These are phyloP conservation scores for Sthenelais limicola DNA, from an alignment of 2,888 invertebrate species.

Conservation along the genomic window DNA sequence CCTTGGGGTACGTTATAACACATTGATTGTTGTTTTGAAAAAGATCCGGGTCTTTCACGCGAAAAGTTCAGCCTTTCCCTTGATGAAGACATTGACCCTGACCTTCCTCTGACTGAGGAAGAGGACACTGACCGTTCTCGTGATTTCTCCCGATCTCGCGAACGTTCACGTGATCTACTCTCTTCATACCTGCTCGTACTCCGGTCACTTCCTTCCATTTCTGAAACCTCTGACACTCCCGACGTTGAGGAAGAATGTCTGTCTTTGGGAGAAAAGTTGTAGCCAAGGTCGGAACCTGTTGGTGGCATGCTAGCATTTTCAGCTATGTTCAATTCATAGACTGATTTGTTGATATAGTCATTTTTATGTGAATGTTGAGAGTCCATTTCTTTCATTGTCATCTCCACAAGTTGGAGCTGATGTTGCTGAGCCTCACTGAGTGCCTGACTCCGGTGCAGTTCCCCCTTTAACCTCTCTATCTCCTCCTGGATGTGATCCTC, in stretches of 20 bases:
- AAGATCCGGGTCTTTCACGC: too few species aligned
- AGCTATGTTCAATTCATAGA: conserved; percentile 61
- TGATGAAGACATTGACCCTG: not conserved
- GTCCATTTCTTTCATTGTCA: conserved; percentile 61
- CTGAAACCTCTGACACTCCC: conserved; percentile 31
- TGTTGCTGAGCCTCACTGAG: conserved; percentile 55
- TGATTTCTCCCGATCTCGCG: conserved; percentile 70
- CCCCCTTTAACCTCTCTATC: conserved; percentile 55
- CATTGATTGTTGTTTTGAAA: too few species aligned
- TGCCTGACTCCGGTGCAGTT: conserved; percentile 58
- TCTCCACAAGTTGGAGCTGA: conserved; percentile 63
- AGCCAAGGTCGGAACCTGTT: conserved; percentile 13
- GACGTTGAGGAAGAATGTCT: conserved; percentile 32
- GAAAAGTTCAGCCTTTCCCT: too few species aligned
- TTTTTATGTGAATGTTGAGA: conserved; percentile 61
- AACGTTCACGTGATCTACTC: conserved; percentile 15
- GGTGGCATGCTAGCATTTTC: conserved; percentile 53
- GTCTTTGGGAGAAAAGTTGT: conserved; percentile 22
- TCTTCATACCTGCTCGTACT: conserved; percentile 27
- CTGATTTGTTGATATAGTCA: conserved; percentile 56
- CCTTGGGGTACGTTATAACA: too few species aligned
- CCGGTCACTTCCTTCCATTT: conserved; percentile 33
- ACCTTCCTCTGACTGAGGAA: not conserved
- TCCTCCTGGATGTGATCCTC: conserved; percentile 47
- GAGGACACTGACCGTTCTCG: conserved; percentile 54